Base-by-base conservation (phyloP, 2,888 invertebrate species). In the Hylaea fasciaria region DNA sequence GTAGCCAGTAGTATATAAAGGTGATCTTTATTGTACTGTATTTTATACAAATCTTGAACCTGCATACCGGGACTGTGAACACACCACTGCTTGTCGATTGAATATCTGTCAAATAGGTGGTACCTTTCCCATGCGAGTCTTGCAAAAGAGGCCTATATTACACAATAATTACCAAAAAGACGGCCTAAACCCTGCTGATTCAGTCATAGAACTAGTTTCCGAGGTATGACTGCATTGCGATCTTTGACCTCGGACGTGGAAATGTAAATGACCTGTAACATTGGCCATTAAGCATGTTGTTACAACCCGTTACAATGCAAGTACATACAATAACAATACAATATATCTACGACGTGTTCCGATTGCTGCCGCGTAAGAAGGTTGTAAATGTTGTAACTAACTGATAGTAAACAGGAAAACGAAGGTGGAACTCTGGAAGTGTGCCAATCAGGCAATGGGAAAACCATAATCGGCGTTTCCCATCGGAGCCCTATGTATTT, bases 381-480 rank as follows among this genome's bases (percentile, higher is more conserved):
- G 51, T 62, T 47, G 46, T 57, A 59, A 51, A n/a, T n/a, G n/a
- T n/a, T 46, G 45, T 57, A 59, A n/a, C n/a, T n/a, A n/a, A 52
- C 50, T 56, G 58, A 57, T 62, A 52, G 50, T 61, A 66, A 61
- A 66, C 61, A 64, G 60, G 59, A 65, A 65, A 66, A 59, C 61
- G 40, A 61, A 62, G 57, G 60, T 52, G 53, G 45, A 45, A 57
- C 44, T 16, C 61, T 67, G 65, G 64, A 66, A 45, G 47, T 48
- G 54, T 62, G 64, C 67, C 67, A 67, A 63, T 64, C 32, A 55
- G 58, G 59, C 55, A 69, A 64, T 61, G 60, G 58, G 66, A 58
- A 69, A 60, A 46, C 47, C 52, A 41, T 44, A 43, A 46, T 39
- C 60, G 16, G 22, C 39, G 53, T 57, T 57, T 65, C 53, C 57